Evolutionary conservation across 2,888 invertebrate genomes (phyloP).

Genomic region (Papilio protenor): DNA sequence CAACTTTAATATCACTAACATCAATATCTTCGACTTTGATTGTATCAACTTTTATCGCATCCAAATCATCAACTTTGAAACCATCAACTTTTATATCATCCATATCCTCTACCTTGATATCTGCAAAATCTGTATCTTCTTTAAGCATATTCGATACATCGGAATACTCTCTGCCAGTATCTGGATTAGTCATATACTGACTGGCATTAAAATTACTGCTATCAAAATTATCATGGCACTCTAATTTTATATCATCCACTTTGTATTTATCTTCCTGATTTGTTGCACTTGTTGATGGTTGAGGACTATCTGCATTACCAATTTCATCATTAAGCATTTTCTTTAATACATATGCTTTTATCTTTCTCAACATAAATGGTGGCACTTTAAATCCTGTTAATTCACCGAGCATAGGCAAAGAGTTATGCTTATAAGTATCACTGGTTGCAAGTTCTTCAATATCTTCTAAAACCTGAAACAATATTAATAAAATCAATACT

Average conservation of each 20-base stretch:
- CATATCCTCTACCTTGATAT: constrained; percentile 79
- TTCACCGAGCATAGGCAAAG: constrained; percentile 86
- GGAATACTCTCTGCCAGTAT: constrained; percentile 70
- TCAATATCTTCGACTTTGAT: constrained; percentile 77
- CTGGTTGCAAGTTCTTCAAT: constrained; percentile 89
- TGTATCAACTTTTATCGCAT: constrained; percentile 73
- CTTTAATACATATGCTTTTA: constrained; percentile 86
- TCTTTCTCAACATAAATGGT: constrained; percentile 89
- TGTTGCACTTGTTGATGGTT: constrained; percentile 66
- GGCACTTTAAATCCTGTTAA: constrained; percentile 91
- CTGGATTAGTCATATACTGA: constrained; percentile 69
- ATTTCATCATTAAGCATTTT: constrained; percentile 67
- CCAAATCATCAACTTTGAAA: constrained; percentile 76
- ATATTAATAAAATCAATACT: background rate
- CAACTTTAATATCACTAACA: constrained; percentile 72
- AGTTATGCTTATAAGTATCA: constrained; percentile 88
- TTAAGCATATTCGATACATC: constrained; percentile 70
- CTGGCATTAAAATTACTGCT: constrained; percentile 72
- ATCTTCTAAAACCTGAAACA: constrained; percentile 87
- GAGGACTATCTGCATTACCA: constrained; percentile 70
- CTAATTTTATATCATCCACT: constrained; percentile 74
- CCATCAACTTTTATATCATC: constrained; percentile 78
- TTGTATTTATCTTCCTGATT: constrained; percentile 69
- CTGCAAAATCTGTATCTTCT: constrained; percentile 75
- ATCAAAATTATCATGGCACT: constrained; percentile 71